Evolutionary conservation across 2,888 invertebrate species (phyloP), one percentile per base, ranked within the genome.

Genomic region (Phortica magna): DNA sequence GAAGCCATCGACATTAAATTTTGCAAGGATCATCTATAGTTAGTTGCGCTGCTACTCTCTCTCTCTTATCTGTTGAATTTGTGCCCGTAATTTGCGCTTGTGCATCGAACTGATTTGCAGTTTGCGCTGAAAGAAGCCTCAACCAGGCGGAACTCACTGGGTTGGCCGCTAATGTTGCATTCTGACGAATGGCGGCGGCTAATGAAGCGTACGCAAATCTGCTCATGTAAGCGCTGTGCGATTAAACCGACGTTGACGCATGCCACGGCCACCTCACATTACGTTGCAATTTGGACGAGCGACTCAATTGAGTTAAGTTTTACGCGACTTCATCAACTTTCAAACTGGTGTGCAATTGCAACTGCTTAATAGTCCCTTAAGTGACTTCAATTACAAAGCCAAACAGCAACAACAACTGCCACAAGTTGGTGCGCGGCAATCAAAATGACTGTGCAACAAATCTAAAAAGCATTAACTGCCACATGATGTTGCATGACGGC

Each of bases 361-460:
- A 61, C 22, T 61, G 10, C 53, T 55, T 55, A 71, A 71, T 55
- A 55, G 53, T 39, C 43, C 31, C 53, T 55, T 71, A 71, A 71
- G 70, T 71, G 70, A 53, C 55, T 71, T 71, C 70, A 71, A 71
- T 71, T 71, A 71, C 70, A 71, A 71, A 55, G 70, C 53, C 70
- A 53, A 71, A 55, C 70, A n/a, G 9, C 68, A 43, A 2, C 10
- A 41, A 68, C 14, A 17, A 17, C 42, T 7, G n/a, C 68, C 14
- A 7, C n/a, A 61, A 61, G 22, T 22, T 22, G 19, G 10, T 61
- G 19, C 19, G 53, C 19, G n/a, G 70, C 70, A 71, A 55, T 71
- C 53, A 53, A 71, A 71, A 71, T 71, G 70, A 71, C 70, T 71
- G 19, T 71, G 70, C 70, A 71, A 71, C 70, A 71, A 71, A 71